phyloP scores from a whole-genome alignment of 2,888 invertebrate genomes.

The Heliconius sara region DNA sequence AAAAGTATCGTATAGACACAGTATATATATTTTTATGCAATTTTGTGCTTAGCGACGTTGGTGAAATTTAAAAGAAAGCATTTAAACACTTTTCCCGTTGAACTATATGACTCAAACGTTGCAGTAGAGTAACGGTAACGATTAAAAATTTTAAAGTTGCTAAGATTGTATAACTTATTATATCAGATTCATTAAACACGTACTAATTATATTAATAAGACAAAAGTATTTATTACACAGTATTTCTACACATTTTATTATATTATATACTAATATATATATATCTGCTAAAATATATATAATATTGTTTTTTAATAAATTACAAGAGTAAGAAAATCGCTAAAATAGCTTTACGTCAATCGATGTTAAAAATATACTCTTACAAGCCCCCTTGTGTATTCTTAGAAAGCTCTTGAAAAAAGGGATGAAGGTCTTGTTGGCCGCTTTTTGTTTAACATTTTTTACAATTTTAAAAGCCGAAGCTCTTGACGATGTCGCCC shows the following conservation, averaged over 20 bases:
- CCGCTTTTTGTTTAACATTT: slow-evolving; percentile 12
- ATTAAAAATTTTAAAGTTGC: no score
- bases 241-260: not conserved
- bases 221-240: not conserved
- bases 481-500: not conserved
- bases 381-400: slow-evolving; percentile 1
- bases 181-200: no score
- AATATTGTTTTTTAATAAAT: not conserved
- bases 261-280: not conserved
- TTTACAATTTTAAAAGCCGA: slow-evolving; percentile 12
- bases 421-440: slow-evolving; percentile 12
- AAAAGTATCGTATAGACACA: no score
- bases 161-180: no score
- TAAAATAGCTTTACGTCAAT: slow-evolving; percentile 11
- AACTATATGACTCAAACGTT: not conserved
- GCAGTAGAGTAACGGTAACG: not conserved
- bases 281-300: no score
- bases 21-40: no score
- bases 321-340: not conserved
- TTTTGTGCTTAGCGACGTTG: no score
- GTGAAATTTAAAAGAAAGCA: no score
- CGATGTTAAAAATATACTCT: slow-evolving; percentile 16
- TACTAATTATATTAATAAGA: not conserved
- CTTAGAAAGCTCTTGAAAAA: slow-evolving; percentile 14
- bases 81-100: not conserved